A percentile compares a stretch with the other conserved stretches of the same genome.
These are phyloP conservation scores for Cololabis saira DNA, from an alignment of 2,113 vertebrate genomes.

Conservation along the genomic window DNA sequence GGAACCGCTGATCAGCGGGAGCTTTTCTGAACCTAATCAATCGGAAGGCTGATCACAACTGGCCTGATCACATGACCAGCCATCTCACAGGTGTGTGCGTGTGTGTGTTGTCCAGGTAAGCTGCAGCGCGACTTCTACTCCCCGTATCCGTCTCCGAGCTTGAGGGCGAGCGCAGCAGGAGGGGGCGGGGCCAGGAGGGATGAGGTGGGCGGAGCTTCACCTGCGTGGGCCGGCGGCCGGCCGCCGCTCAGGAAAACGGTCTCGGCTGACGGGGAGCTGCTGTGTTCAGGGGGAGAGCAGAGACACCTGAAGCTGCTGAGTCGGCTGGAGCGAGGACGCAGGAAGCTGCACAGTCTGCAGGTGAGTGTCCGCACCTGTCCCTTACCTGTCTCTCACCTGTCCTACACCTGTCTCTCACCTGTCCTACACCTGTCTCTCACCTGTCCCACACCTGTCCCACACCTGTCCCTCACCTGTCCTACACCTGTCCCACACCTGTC, in stretches of 20 bases:
- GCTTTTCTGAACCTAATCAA: too few relatives aligned
- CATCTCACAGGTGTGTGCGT: neutral
- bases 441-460: too few relatives aligned
- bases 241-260: conserved; percentile 81
- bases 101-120: conserved; percentile 81
- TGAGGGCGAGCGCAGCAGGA: neutral
- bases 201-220: neutral
- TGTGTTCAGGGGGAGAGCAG: conserved; percentile 77
- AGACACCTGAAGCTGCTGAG: conserved; percentile 64
- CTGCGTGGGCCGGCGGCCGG: conserved; percentile 66
- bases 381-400: too few relatives aligned
- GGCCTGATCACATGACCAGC: neutral
- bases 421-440: too few relatives aligned
- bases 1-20: too few relatives aligned
- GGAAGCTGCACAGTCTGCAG: conserved; percentile 75
- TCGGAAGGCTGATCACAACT: neutral
- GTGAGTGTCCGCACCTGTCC: conserved; percentile 79
- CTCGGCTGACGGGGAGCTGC: conserved; percentile 80
- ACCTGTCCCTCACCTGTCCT: too few relatives aligned
- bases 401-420: too few relatives aligned
- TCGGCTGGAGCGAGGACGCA: conserved; percentile 75
- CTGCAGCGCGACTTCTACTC: conserved; percentile 83
- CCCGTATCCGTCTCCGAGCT: conserved; percentile 65
- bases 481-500: too few relatives aligned
- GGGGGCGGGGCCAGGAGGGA: conserved; percentile 4